phyloP scores from a whole-genome alignment of 2,797 vertebrate species.

The Macrochelys suwanniensis region DNA sequence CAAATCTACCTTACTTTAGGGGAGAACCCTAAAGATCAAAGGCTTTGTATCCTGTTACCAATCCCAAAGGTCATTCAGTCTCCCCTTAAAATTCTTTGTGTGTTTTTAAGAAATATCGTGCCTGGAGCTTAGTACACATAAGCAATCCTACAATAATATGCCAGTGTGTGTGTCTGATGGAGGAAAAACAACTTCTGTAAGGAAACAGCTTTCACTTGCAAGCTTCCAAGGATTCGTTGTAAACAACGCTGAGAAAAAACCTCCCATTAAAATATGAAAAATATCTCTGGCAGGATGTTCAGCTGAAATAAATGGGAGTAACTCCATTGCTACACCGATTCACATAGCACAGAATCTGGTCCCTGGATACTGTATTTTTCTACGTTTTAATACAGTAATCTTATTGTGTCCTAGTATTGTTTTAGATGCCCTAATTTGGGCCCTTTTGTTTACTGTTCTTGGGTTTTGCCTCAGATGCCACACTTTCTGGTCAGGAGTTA shows the following conservation, averaged over 20 bases:
- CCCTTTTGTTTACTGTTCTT: background rate
- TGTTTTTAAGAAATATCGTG: slow-evolving; percentile 44
- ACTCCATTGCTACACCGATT: background rate
- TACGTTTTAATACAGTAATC: background rate
- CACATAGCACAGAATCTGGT: background rate
- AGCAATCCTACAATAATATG: slow-evolving; percentile 20
- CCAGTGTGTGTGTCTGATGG: slow-evolving; percentile 5
- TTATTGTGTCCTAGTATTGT: background rate
- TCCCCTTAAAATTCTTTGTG: slow-evolving; percentile 40
- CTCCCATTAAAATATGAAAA: slow-evolving; percentile 21
- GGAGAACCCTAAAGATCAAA: slow-evolving; percentile 48
- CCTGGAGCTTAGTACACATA: slow-evolving; percentile 23
- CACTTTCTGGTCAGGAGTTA: slow-evolving; percentile 3
- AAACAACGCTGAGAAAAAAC: slow-evolving; percentile 21
- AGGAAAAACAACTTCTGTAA: background rate
- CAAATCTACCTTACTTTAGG: slow-evolving; percentile 40
- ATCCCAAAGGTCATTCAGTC: background rate
- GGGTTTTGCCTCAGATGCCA: background rate
- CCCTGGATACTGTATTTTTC: background rate
- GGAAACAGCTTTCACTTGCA: slow-evolving; percentile 5
- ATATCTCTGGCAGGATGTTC: background rate
- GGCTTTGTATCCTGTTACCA: background rate
- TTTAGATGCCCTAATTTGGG: slow-evolving; percentile 9
- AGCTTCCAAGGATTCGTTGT: background rate
- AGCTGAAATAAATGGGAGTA: slow-evolving; percentile 10